phyloP scores from a whole-genome alignment of 2,797 vertebrate genomes.

The Hypotaenidia philippensis region DNA sequence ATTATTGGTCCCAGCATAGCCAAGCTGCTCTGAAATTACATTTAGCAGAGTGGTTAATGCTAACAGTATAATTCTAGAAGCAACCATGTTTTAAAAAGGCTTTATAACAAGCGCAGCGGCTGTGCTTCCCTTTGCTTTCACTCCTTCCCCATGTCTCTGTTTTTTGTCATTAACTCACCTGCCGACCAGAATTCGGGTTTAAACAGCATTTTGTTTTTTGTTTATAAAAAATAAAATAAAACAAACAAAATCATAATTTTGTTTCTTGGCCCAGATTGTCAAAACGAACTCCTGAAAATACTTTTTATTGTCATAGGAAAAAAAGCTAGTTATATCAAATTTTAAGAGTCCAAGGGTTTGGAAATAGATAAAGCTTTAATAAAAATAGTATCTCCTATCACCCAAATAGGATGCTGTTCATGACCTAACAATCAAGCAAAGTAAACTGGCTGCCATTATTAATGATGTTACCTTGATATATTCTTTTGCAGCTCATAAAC shows the following conservation, averaged over 20 bases:
- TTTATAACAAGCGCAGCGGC: conserved; percentile 42
- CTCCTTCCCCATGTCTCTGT: neutral
- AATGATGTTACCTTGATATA: neutral
- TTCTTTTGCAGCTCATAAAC: conserved; percentile 8
- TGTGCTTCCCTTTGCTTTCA: conserved; percentile 18
- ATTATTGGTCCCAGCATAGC: conserved; percentile 94
- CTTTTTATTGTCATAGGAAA: neutral
- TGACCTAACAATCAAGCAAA: conserved; percentile 4
- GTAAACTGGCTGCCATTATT: conserved; percentile 28
- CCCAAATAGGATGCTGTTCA: neutral
- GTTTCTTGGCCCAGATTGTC: neutral
- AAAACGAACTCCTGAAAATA: conserved; percentile 23
- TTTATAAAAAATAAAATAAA: neutral
- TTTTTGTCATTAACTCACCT: neutral
- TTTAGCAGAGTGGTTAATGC: conserved; percentile 88
- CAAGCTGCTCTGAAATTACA: conserved; percentile 85
- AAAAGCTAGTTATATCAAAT: conserved; percentile 1
- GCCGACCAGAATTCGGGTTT: neutral
- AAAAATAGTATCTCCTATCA: conserved; percentile 44
- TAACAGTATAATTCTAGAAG: conserved; percentile 83
- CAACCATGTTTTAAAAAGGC: conserved; percentile 80
- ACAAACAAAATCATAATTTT: neutral
- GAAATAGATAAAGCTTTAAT: conserved; percentile 49
- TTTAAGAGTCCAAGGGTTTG: conserved; percentile 9
- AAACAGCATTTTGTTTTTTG: neutral